Evolutionary conservation across 2,888 invertebrate species (phyloP).

Genomic region (Tortricodes alternella): DNA sequence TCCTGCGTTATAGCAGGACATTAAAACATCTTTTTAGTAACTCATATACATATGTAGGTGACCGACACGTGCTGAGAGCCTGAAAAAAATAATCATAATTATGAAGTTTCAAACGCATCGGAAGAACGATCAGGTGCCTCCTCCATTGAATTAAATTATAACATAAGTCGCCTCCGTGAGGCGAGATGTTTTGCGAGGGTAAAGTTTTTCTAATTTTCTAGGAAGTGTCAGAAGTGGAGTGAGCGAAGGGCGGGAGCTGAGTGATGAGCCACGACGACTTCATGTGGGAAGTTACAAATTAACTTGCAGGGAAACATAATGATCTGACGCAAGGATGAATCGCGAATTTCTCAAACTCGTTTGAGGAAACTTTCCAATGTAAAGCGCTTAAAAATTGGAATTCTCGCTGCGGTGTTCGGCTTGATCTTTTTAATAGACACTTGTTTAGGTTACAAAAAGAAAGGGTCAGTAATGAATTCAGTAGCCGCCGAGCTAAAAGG

Average conservation of each 20-base stretch:
- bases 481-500: constrained; percentile 23
- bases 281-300: constrained; percentile 24
- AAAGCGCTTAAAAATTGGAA: constrained; percentile 10
- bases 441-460: constrained; percentile 25
- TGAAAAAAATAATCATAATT: constrained; percentile 24
- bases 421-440: constrained; percentile 30
- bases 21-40: constrained; percentile 29
- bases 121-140: constrained; percentile 12
- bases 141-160: constrained; percentile 1
- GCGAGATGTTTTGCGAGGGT: neutral
- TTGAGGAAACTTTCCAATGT: neutral
- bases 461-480: constrained; percentile 30
- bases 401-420: constrained; percentile 17
- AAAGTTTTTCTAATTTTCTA: constrained; percentile 16
- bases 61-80: constrained; percentile 31
- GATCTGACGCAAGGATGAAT: constrained; percentile 18
- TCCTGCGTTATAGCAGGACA: constrained; percentile 16
- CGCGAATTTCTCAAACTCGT: constrained; percentile 1
- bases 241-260: neutral
- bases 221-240: constrained; percentile 2
- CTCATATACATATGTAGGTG: constrained; percentile 28
- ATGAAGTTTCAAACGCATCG: constrained; percentile 2
- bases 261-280: constrained; percentile 16
- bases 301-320: constrained; percentile 26
- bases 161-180: neutral